Base-by-base conservation (phyloP, 2,797 vertebrate genomes). In the Pseudomugil gertrudae region DNA sequence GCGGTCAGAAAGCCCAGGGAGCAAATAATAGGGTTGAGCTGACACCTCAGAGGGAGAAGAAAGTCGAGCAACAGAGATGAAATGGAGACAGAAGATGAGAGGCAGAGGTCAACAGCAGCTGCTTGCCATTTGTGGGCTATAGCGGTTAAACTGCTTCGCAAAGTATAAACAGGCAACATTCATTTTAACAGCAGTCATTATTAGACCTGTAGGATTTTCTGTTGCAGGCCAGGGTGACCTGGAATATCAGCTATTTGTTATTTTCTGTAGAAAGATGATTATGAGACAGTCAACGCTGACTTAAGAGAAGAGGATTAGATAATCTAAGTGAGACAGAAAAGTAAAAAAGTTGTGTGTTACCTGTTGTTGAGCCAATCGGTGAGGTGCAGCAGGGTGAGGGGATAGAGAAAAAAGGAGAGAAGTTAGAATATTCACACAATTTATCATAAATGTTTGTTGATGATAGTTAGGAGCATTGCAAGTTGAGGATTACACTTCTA, bases 361-460 rank as follows among this genome's bases (percentile, higher is more conserved):
- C 90, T 92, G 84, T 84, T 84, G 36, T n/a, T 14, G 43, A 9
- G 55, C 54, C 48, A 74, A 64, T 33, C 66, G 23, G 23, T 11
- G 29, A 30, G 15, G 5, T 52, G 52, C 64, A 66, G 51, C 53
- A 55, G 23, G 51, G 55, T 38, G 10, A 33, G 19, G 51, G 13
- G 38, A 38, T n/a, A 61, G 26, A 57, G 2, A 48, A 36, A 40
- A 54, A 40, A 54, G 43, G 35, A 54, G 35, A 36, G 1, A 32
- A 32, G 6, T 77, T 27, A 76, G 43, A 27, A 64, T 13, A 7
- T 52, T 60, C 2, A 66, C 10, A 63, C 57, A 26, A 27, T 51
- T 26, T 7, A 51, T 27, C 24, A 51, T 17, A 43, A 56, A 4
- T 57, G 57, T 29, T 30, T 35, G 38, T 48, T 4, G 30, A 1